Evolutionary conservation across 2,888 invertebrate species (phyloP).

Genomic region (Ormia ochracea): DNA sequence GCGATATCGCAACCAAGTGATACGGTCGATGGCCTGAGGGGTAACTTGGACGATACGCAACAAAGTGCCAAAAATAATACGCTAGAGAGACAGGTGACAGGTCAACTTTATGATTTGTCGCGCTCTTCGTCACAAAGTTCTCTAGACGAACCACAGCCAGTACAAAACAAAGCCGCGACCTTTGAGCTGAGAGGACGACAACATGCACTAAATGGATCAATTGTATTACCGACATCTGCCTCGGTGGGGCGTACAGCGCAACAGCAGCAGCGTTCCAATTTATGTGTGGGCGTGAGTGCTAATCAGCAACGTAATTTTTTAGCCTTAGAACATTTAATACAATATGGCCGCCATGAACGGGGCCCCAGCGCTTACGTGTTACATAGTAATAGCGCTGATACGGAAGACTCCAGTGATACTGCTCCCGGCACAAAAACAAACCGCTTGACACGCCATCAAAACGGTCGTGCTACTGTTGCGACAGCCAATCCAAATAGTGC

Average conservation of each 20-base stretch:
- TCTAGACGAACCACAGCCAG: conserved; percentile 67
- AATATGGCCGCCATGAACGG: conserved; percentile 68
- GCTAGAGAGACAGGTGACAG: conserved; percentile 41
- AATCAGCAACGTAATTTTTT: conserved; percentile 70
- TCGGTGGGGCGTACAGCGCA: conserved; percentile 67
- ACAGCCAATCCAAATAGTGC: conserved; percentile 66
- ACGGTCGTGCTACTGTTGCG: conserved; percentile 74
- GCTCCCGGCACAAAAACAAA: conserved; percentile 62
- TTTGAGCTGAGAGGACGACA: conserved; percentile 69
- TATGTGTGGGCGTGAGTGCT: conserved; percentile 54
- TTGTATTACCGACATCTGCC: conserved; percentile 67
- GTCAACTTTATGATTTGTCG: conserved; percentile 68
- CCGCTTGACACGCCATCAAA: conserved; percentile 65
- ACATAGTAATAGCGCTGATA: conserved; percentile 71
- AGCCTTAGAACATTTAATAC: conserved; percentile 73
- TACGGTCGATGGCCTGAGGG: conserved; percentile 60
- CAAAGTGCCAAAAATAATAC: conserved; percentile 62
- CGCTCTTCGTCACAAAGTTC: conserved; percentile 70
- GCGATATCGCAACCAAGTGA: conserved; percentile 69
- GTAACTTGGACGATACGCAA: conserved; percentile 57
- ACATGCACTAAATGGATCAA: conserved; percentile 46
- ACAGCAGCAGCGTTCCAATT: conserved; percentile 65
- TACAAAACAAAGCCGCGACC: conserved; percentile 73
- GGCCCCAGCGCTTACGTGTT: conserved; percentile 69
- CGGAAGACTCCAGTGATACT: conserved; percentile 72